phyloP scores from a whole-genome alignment of 2,113 vertebrate genomes.

The Tragelaphus scriptus region DNA sequence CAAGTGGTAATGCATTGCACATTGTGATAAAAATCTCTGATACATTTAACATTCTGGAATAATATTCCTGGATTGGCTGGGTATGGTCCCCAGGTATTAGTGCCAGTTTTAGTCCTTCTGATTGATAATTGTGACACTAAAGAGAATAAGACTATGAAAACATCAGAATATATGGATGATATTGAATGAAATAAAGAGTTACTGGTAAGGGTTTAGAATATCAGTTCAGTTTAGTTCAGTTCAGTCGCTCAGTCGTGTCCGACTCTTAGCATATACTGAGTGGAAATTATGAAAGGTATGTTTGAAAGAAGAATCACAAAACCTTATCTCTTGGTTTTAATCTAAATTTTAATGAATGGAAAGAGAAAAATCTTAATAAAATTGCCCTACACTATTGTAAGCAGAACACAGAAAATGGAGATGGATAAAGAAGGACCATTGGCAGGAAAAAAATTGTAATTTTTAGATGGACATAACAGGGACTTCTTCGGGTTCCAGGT shows the following conservation, averaged over 20 bases:
- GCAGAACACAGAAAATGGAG: background rate
- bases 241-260: too few relatives aligned
- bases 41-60: background rate
- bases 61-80: background rate
- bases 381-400: background rate
- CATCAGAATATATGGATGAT: background rate
- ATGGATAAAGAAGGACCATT: background rate
- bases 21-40: background rate
- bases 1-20: background rate
- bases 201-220: background rate
- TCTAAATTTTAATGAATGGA: background rate
- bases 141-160: background rate
- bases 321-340: background rate
- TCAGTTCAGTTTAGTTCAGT: too few relatives aligned
- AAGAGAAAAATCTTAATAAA: slow-evolving; percentile 9
- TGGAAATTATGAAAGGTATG: background rate
- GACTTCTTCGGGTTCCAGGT: background rate
- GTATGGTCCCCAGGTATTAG: background rate
- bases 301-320: background rate
- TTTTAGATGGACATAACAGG: background rate
- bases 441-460: background rate
- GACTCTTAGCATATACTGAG: background rate
- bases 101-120: background rate
- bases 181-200: background rate
- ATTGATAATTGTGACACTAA: background rate